Base-by-base conservation (phyloP, 2,888 invertebrate genomes). In the Nemotelus pantherinus region DNA sequence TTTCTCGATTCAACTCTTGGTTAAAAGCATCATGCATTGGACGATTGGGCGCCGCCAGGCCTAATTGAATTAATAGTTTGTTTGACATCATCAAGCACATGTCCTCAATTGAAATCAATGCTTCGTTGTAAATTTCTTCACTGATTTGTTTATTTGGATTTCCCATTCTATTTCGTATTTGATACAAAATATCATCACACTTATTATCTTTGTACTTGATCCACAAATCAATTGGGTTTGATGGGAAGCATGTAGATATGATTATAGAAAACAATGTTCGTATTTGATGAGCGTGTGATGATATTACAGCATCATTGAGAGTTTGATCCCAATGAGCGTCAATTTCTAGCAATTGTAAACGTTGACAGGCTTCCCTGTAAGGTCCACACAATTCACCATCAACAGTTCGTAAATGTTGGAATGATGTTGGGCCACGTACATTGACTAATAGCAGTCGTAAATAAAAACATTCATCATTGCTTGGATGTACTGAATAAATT, bases 401-500 rank as follows among this genome's bases (percentile, higher is more conserved):
- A 64, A 87, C 83, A 78, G 85, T 86, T 83, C 84, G 79, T 63
- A 86, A 78, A 57, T 78, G n/a, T 79, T 81, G 9, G 76, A 84
- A 84, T 78, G 84, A 85, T 64, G 83, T 84, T 79, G 85, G 85
- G 3, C 84, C 74, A 79, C 81, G 81, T n/a, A 85, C 83, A 82
- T 84, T 83, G 43, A 84, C 80, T 77, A 86, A 79, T 10, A 84
- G 79, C 78, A 86, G 70, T 39, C 84, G 83, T 63, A 85, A 82
- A 82, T 84, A 85, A 81, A 81, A 86, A 80, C 83, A 84, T 78
- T 84, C 83, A 71, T 80, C 81, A 63, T 83, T 81, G 78, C 80
- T 85, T 43, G 84, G 84, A 83, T 84, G 84, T 47, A 85, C 84
- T 80, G 85, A 80, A 79, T 85, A 86, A 79, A 85, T 77, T 3